Evolutionary conservation across 1,140 invertebrate genomes (phyloP).

Genomic region (Polyergus mexicanus): DNA sequence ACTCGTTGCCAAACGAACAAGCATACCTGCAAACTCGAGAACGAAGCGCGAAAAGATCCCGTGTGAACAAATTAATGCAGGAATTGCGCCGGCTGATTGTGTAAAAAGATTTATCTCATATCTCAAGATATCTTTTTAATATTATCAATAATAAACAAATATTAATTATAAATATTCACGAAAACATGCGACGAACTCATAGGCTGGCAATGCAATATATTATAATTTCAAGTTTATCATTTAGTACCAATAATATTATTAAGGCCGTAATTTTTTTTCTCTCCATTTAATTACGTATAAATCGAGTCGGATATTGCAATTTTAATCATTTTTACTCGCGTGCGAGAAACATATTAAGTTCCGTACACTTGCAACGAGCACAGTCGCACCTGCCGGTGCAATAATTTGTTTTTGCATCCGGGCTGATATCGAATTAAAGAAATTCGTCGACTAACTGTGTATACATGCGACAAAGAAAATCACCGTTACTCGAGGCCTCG

Average conservation of each 20-base stretch:
- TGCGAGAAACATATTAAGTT: constrained; percentile 67
- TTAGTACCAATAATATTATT: neutral
- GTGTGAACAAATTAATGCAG: constrained; percentile 50
- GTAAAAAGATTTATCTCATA: neutral
- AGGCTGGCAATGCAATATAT: neutral
- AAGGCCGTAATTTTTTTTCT: neutral
- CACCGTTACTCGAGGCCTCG: constrained; percentile 31
- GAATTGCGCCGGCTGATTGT: neutral
- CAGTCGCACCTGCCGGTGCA: constrained; percentile 65
- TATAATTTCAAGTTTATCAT: neutral
- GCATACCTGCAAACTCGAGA: constrained; percentile 43
- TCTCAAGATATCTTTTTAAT: neutral
- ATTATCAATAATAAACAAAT: neutral
- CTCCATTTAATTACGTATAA: constrained; percentile 59
- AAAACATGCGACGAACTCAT: too few relatives aligned
- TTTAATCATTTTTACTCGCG: constrained; percentile 70
- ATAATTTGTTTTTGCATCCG: constrained; percentile 64
- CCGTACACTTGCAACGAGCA: constrained; percentile 13
- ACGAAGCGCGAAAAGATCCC: constrained; percentile 15
- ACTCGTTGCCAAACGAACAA: constrained; percentile 24
- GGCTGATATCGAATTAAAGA: constrained; percentile 73
- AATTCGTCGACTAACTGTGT: constrained; percentile 62
- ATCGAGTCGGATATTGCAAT: constrained; percentile 13
- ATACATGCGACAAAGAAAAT: constrained; percentile 48
- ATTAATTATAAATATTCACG: neutral